These are phyloP conservation scores for Hetaerina titia DNA, from an alignment of 2,888 invertebrate genomes.

Conservation along the genomic window DNA sequence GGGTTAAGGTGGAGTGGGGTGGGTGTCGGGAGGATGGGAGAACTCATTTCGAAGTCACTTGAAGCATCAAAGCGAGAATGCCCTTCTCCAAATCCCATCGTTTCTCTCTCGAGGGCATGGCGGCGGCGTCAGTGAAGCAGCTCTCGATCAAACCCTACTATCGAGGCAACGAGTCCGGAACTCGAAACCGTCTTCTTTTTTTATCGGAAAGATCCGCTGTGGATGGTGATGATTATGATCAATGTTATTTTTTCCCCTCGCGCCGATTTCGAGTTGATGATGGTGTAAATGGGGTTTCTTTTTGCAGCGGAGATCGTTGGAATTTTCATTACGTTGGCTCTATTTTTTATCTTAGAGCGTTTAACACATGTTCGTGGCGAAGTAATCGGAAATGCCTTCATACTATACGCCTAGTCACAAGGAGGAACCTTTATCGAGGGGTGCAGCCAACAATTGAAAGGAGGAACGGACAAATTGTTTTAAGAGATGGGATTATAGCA, in stretches of 20 bases:
- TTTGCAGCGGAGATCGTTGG: no score
- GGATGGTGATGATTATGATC: neutral
- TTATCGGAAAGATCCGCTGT: no score
- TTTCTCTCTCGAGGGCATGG: neutral
- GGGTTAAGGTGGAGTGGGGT: neutral
- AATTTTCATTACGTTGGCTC: no score
- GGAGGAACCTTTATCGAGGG: no score
- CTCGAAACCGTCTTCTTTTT: neutral
- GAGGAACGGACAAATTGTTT: no score
- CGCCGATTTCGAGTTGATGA: neutral
- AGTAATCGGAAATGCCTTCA: neutral
- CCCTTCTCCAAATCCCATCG: neutral
- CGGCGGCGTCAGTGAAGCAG: neutral
- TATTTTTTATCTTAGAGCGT: no score
- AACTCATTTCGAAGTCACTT: constrained; percentile 48
- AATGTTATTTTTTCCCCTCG: neutral
- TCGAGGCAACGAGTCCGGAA: neutral
- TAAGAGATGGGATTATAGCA: no score
- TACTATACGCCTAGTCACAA: no score
- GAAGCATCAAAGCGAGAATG: constrained; percentile 34
- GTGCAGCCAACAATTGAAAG: no score
- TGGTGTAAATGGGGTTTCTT: neutral
- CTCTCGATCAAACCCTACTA: neutral
- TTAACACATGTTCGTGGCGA: no score
- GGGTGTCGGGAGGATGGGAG: neutral